phyloP scores from a whole-genome alignment of 2,113 vertebrate genomes.

The Xiphophorus hellerii region DNA sequence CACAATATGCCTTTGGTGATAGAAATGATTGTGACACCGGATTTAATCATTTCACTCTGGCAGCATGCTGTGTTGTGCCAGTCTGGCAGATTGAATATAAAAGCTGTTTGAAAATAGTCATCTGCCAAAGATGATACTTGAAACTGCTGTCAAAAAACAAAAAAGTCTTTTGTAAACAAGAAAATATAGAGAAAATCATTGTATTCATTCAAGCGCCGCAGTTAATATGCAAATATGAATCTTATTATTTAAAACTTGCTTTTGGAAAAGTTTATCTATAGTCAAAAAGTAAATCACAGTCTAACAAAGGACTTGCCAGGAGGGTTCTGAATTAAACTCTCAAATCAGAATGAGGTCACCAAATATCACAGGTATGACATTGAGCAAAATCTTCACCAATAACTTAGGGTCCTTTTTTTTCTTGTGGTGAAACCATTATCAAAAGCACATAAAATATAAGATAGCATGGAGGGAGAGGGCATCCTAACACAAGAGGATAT shows the following conservation, averaged over 20 bases:
- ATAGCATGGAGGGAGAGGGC: neutral
- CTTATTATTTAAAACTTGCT: too few species aligned
- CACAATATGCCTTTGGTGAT: conserved; percentile 17
- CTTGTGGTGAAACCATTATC: neutral
- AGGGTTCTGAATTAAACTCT: neutral
- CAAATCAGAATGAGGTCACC: conserved; percentile 9
- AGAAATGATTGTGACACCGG: neutral
- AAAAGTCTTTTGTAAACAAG: neutral
- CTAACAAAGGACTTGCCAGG: too few species aligned
- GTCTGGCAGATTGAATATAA: conserved; percentile 45
- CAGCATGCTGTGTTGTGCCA: conserved; percentile 33
- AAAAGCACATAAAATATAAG: neutral
- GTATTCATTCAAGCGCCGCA: neutral
- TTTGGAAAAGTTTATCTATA: neutral
- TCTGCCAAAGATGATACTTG: conserved; percentile 19
- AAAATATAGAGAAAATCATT: neutral
- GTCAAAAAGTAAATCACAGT: neutral
- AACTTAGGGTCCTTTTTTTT: neutral
- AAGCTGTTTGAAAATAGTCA: conserved; percentile 51
- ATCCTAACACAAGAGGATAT: neutral
- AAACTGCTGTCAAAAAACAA: conserved; percentile 35
- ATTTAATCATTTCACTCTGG: conserved; percentile 10
- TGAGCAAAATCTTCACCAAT: neutral
- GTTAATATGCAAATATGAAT: too few species aligned
- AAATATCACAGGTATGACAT: conserved; percentile 3